phyloP scores from a whole-genome alignment of 2,113 vertebrate genomes.

The Strigops habroptila region DNA sequence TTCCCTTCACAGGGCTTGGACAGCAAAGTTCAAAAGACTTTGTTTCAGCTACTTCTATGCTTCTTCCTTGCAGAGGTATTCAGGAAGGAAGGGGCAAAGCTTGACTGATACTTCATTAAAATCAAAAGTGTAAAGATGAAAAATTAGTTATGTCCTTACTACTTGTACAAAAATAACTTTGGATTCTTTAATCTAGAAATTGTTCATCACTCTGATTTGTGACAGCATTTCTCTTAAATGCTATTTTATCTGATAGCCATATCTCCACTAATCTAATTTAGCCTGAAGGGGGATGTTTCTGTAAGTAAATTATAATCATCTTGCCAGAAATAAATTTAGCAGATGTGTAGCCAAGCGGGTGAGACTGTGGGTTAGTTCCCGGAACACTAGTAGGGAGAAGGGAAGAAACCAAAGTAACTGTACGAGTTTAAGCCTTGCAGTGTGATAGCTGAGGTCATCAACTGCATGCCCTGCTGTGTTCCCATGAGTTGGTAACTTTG shows the following conservation, averaged over 20 bases:
- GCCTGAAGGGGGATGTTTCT: background rate
- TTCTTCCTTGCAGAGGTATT: background rate
- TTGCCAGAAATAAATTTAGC: background rate
- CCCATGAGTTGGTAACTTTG: background rate
- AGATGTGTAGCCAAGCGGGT: background rate
- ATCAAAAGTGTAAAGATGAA: background rate
- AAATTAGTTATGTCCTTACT: background rate
- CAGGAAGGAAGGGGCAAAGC: background rate
- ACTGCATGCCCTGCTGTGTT: background rate
- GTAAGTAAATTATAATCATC: background rate
- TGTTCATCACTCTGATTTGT: background rate
- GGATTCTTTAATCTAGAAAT: background rate
- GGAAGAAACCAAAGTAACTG: background rate
- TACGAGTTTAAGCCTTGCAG: background rate
- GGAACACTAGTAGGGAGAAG: background rate
- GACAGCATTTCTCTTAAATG: background rate
- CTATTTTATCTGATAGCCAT: background rate
- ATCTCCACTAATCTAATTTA: background rate
- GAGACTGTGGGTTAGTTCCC: background rate
- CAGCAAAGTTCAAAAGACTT: background rate
- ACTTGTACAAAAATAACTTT: background rate
- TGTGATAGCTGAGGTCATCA: background rate
- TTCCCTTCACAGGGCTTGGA: background rate
- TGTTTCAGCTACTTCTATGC: background rate
- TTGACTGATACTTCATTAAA: background rate